Evolutionary conservation across 2,113 vertebrate species (phyloP).

Genomic region (Menura novaehollandiae): DNA sequence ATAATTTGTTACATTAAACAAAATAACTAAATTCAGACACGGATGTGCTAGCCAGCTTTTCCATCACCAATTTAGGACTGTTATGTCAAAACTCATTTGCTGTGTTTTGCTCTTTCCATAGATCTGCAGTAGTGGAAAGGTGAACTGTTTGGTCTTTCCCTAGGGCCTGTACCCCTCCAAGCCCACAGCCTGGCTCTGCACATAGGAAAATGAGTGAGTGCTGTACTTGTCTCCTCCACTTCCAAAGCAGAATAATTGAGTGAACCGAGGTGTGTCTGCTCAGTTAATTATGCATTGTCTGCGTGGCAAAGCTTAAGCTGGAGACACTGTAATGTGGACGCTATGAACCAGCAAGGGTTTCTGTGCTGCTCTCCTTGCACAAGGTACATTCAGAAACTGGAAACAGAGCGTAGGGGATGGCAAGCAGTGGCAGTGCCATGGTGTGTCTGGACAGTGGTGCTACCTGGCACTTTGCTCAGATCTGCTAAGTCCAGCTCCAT

Average conservation of each 20-base stretch:
- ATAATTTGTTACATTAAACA: not conserved
- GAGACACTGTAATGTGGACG: rapidly evolving
- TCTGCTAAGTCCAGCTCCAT: not conserved
- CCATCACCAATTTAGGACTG: not conserved
- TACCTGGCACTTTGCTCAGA: not conserved
- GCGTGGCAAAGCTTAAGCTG: not conserved
- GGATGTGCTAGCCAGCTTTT: not conserved
- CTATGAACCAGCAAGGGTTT: not conserved
- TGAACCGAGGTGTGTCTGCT: not conserved
- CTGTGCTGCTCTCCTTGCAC: not conserved
- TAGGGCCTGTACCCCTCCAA: not conserved
- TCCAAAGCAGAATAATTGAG: not conserved
- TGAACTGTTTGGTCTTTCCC: not conserved
- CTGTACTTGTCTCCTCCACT: not conserved
- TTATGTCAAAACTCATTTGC: not conserved
- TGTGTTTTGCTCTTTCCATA: not conserved
- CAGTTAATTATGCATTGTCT: not conserved
- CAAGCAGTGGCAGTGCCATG: rapidly evolving
- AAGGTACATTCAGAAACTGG: not conserved
- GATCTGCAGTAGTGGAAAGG: not conserved
- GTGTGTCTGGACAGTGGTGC: not conserved
- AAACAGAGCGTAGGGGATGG: rapidly evolving
- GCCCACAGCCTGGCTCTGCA: not conserved
- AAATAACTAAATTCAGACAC: not conserved
- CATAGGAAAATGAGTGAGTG: not conserved